phyloP scores from a whole-genome alignment of 2,113 vertebrate genomes.

The Xyrauchen texanus region DNA sequence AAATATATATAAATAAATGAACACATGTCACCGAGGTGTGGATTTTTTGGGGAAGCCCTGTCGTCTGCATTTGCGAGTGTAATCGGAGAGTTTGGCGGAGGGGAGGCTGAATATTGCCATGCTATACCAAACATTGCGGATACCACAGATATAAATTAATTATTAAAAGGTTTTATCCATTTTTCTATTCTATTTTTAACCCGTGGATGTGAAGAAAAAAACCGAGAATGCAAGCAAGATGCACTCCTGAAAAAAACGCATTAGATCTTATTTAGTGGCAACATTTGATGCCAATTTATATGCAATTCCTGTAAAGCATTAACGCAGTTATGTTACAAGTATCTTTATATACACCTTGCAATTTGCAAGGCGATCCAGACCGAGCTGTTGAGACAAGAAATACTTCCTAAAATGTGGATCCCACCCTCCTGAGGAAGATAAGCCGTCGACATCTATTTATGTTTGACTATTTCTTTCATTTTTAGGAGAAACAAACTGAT shows the following conservation, averaged over 20 bases:
- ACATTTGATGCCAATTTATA: constrained; percentile 51
- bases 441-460: constrained; percentile 41
- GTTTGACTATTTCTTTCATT: constrained; percentile 39
- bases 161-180: constrained; percentile 67
- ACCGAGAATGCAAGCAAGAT: constrained; percentile 38
- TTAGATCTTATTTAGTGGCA: constrained; percentile 47
- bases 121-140: constrained; percentile 70
- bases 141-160: constrained; percentile 69
- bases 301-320: constrained; percentile 39
- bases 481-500: neutral
- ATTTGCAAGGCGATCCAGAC: constrained; percentile 46
- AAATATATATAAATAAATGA: constrained; percentile 60
- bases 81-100: constrained; percentile 59
- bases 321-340: constrained; percentile 40
- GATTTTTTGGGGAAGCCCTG: constrained; percentile 70
- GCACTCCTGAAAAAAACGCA: constrained; percentile 61
- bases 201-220: constrained; percentile 19
- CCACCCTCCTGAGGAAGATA: constrained; percentile 53
- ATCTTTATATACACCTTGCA: constrained; percentile 47
- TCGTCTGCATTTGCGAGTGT: constrained; percentile 63
- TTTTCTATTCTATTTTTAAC: constrained; percentile 68
- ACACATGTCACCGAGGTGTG: constrained; percentile 71
- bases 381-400: constrained; percentile 51
- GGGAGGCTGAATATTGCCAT: constrained; percentile 53
- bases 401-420: constrained; percentile 48